Conservation (phyloP, 2,888 invertebrate species). For the Asteroscopus sphinx region DNA sequence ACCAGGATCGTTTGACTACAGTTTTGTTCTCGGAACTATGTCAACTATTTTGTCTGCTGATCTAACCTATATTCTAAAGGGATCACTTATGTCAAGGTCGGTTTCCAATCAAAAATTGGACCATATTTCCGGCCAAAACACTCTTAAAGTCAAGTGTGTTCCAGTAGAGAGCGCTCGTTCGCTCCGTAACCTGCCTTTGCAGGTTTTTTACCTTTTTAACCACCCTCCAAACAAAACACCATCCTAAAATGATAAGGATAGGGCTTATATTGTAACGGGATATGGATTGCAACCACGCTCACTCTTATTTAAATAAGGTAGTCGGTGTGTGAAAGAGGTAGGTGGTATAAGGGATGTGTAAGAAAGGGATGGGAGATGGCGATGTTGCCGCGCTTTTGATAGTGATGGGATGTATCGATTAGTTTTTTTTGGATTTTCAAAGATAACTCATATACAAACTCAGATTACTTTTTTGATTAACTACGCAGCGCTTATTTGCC, state of each 20-base stretch:
- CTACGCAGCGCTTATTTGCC: constrained; percentile 33
- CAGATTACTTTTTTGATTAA: too few relatives aligned
- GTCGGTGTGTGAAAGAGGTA: constrained; percentile 79
- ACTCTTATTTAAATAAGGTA: constrained; percentile 89
- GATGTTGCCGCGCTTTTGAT: constrained; percentile 81
- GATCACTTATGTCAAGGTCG: constrained; percentile 63
- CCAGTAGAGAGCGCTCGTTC: constrained; percentile 72
- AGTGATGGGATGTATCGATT: constrained; percentile 73
- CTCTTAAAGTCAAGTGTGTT: constrained; percentile 79
- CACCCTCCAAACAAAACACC: constrained; percentile 49
- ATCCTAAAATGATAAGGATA: constrained; percentile 66
- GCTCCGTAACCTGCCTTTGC: constrained; percentile 78
- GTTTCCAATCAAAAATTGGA: constrained; percentile 70
- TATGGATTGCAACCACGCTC: constrained; percentile 71
- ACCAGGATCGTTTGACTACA: background rate
- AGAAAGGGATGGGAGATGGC: constrained; percentile 73
- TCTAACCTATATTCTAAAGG: constrained; percentile 48
- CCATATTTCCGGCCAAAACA: constrained; percentile 81
- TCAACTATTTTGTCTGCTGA: constrained; percentile 23
- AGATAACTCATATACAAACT: constrained; percentile 63
- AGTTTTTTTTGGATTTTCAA: constrained; percentile 39
- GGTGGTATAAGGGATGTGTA: constrained; percentile 71
- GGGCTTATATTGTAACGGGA: constrained; percentile 65
- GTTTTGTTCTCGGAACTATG: constrained; percentile 7
- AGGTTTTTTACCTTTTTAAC: constrained; percentile 76